Conservation (phyloP, 2,113 vertebrate species). For the Corvus moneduloides region DNA sequence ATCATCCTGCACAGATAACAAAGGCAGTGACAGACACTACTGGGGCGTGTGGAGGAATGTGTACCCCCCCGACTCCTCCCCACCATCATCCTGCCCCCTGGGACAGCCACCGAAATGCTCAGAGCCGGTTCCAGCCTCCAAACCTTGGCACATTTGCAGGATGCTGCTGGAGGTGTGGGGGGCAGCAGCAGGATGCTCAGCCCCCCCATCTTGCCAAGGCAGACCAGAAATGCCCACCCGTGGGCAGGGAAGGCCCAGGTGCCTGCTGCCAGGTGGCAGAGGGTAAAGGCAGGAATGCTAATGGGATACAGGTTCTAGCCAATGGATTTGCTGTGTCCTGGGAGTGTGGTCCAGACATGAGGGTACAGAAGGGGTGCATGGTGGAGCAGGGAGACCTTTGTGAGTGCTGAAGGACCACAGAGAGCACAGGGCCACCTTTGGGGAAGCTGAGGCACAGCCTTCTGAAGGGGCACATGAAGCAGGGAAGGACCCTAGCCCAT, state of each 20-base stretch:
- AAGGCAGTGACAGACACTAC: not conserved
- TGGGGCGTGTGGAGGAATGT: not conserved
- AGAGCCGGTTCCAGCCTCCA: not conserved
- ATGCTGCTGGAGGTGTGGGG: rapidly evolving
- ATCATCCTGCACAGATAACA: not conserved
- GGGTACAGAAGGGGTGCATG: not conserved
- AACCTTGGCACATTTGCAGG: not conserved
- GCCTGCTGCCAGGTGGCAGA: not conserved
- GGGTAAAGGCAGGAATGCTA: not conserved
- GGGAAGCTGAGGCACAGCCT: not conserved
- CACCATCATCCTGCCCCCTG: not conserved
- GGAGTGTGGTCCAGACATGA: not conserved
- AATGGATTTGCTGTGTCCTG: not conserved
- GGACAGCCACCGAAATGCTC: rapidly evolving
- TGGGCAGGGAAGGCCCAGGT: not conserved
- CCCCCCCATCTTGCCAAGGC: not conserved
- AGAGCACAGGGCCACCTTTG: not conserved
- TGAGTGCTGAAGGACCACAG: not conserved
- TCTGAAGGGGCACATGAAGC: not conserved
- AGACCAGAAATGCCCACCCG: not conserved
- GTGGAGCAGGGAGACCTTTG: not conserved
- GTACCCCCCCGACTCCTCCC: not conserved
- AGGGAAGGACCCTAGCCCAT: not conserved
- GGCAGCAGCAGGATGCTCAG: not conserved
- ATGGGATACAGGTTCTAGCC: not conserved